A percentile compares a stretch with the other conserved stretches of the same genome.
phyloP scores from a whole-genome alignment of 2,888 invertebrate genomes.

The Euzophera pinguis region DNA sequence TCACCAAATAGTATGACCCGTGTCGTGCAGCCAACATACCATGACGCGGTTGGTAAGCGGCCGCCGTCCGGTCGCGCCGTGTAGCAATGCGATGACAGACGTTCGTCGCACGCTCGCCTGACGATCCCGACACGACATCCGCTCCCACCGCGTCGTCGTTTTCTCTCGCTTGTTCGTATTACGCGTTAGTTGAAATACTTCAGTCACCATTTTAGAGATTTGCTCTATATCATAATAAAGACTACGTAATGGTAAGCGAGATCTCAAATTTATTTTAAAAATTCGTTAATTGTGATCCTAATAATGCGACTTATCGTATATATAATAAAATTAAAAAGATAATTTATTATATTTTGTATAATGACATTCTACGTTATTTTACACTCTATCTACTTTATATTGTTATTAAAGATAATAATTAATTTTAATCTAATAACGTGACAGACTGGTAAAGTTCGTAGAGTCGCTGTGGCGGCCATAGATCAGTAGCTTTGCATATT shows the following conservation, averaged over 20 bases:
- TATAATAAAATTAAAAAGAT: slow-evolving; percentile 72
- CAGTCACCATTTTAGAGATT: slow-evolving; percentile 73
- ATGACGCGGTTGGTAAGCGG: slow-evolving; percentile 22
- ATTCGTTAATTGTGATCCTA: slow-evolving; percentile 59
- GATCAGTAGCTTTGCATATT: slow-evolving; percentile 80
- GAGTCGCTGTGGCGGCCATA: slow-evolving; percentile 78
- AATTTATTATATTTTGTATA: slow-evolving; percentile 79
- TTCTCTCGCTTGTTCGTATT: slow-evolving; percentile 70
- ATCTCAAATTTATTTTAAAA: slow-evolving; percentile 79
- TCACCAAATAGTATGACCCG: slow-evolving; percentile 41
- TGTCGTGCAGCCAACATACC: slow-evolving; percentile 35
- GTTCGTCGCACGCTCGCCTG: not conserved
- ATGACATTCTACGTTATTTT: slow-evolving; percentile 77
- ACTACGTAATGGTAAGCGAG: slow-evolving; percentile 79
- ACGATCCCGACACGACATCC: slow-evolving; percentile 19
- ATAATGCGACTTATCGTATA: slow-evolving; percentile 73
- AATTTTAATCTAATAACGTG: slow-evolving; percentile 80
- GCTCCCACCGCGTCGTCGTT: slow-evolving; percentile 33
- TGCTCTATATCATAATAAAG: slow-evolving; percentile 78
- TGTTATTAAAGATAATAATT: slow-evolving; percentile 77
- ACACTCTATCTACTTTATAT: slow-evolving; percentile 77
- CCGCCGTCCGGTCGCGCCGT: slow-evolving; percentile 16
- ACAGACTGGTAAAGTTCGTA: slow-evolving; percentile 80
- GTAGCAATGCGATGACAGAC: too few relatives aligned
- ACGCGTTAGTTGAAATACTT: slow-evolving; percentile 68